Evolutionary conservation across 2,888 invertebrate species (phyloP).

Genomic region (Anthophora plumipes): DNA sequence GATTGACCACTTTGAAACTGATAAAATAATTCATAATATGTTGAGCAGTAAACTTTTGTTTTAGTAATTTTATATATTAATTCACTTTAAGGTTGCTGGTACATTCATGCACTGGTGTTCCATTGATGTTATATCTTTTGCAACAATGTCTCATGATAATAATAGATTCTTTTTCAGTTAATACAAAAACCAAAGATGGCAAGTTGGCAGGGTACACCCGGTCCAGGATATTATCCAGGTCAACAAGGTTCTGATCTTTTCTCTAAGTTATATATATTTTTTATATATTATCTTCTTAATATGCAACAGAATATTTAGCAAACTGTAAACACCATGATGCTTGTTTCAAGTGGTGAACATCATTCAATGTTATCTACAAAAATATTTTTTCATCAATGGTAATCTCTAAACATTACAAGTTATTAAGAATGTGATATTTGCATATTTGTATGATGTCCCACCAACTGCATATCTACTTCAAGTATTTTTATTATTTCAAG

Average conservation of each 20-base stretch:
- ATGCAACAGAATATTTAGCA: slow-evolving; percentile 29
- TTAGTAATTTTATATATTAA: slow-evolving; percentile 26
- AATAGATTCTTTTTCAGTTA: slow-evolving; percentile 79
- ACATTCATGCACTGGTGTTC: slow-evolving; percentile 55
- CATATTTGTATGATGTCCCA: not conserved
- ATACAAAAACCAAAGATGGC: slow-evolving; percentile 78
- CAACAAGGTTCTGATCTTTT: slow-evolving; percentile 82
- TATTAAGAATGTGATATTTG: slow-evolving; percentile 2
- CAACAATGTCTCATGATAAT: slow-evolving; percentile 67
- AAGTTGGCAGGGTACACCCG: slow-evolving; percentile 81
- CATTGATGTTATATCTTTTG: slow-evolving; percentile 22
- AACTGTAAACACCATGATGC: slow-evolving; percentile 32
- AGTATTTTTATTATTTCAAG: no score
- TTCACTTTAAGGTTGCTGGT: slow-evolving; percentile 42
- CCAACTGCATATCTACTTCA: no score
- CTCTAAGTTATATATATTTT: slow-evolving; percentile 52
- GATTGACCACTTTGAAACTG: not conserved
- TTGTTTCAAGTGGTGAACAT: slow-evolving; percentile 44
- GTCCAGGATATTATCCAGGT: slow-evolving; percentile 81
- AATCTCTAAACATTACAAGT: not conserved
- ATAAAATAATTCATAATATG: not conserved
- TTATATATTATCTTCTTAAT: slow-evolving; percentile 2
- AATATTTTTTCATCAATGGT: not conserved
- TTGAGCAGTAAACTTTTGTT: not conserved
- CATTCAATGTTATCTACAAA: slow-evolving; percentile 8